Evolutionary conservation across 2,888 invertebrate species (phyloP).

Genomic region (Acanthosepion pharaonis): DNA sequence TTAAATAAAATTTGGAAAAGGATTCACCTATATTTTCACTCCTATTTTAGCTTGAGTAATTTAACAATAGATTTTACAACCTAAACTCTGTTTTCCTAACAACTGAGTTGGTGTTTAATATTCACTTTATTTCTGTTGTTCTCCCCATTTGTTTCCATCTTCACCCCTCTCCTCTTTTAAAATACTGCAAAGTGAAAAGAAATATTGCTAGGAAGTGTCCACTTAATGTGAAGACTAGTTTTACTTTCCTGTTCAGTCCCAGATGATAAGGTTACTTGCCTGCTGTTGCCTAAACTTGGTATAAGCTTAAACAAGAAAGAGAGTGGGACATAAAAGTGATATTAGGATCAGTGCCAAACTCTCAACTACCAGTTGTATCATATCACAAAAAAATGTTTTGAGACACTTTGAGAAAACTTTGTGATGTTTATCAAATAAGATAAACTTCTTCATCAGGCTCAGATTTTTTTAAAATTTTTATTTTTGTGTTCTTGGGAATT

Average conservation of each 20-base stretch:
- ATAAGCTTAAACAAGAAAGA: background rate
- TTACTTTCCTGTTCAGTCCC: slow-evolving; percentile 6
- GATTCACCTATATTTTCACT: background rate
- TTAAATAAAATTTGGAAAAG: background rate
- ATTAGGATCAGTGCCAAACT: background rate
- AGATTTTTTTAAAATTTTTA: background rate
- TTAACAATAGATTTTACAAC: background rate
- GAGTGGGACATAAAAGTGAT: background rate
- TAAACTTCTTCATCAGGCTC: background rate
- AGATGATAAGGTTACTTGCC: background rate
- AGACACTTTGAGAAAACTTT: background rate
- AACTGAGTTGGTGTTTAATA: background rate
- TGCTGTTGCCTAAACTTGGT: background rate
- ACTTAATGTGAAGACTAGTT: background rate
- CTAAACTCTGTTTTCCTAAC: background rate
- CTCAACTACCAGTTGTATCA: background rate
- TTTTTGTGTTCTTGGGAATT: background rate
- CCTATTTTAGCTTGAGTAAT: background rate
- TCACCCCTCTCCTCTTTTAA: background rate
- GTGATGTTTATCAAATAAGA: background rate
- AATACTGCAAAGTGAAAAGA: background rate
- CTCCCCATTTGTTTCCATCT: background rate
- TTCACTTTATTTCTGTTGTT: background rate
- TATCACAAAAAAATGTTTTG: background rate
- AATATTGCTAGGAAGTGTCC: slow-evolving; percentile 33